Base-by-base conservation (phyloP, 2,888 invertebrate genomes). In the Papilio gigon region DNA sequence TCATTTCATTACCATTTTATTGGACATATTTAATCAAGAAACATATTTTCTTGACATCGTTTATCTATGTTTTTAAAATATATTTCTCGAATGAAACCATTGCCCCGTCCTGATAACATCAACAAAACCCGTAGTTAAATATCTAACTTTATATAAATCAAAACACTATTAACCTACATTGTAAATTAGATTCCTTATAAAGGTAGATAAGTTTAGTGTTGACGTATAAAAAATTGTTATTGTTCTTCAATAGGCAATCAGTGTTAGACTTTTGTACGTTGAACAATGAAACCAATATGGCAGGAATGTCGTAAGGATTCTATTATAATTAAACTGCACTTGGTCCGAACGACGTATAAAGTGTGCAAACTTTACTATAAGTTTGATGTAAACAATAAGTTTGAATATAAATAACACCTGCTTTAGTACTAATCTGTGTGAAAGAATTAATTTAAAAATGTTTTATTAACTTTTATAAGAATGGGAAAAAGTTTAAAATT, bases 211-310 rank as follows among this genome's bases (percentile, higher is more conserved):
- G 9, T 40, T 27, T 53, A 20, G 37, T 25, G 12, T 64, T 53
- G 64, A 50, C 14, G 60, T 27, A 50, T 50, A 22, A 42, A 62
- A 40, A 64, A 68, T 42, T 58, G 44, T 63, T 63, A 68, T 68
- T 64, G 68, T 68, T 68, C 63, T 47, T 27, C 44, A 68, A 68
- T 58, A 42, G 42, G 22, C 63, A 62, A 68, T 68, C 67, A 63
- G 25, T 56, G 44, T 47, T 42, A 25, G 27, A 67, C 42, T 33
- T 56, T 67, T 67, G 22, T 56, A 12, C 4, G 30, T 11, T 20
- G 63, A 63, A 68, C 68, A 68, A 68, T 68, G 63, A 27, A 63
- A n/a, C 60, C 12, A 61, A 53, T 61, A 50, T 61, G 61, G 61
- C 6, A 53, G 25, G 61, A 37, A 61, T 67, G 61, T 61, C 61